Conservation (phyloP, 2,113 vertebrate genomes). For the Pteropus alecto region DNA sequence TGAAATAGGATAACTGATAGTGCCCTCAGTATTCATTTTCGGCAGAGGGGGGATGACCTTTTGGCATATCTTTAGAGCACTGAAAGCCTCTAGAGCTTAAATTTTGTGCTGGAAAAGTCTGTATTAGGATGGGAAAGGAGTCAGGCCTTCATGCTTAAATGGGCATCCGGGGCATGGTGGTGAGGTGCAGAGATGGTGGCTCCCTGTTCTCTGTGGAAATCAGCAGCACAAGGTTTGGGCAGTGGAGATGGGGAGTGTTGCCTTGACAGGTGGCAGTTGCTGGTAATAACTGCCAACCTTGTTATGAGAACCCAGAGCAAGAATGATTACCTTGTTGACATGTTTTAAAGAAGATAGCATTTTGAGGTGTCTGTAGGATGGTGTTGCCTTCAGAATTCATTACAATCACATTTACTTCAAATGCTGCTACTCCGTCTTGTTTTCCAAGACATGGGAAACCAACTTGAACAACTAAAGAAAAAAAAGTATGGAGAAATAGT, state of each 20-base stretch:
- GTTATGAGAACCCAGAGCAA: not conserved
- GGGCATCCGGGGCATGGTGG: not conserved
- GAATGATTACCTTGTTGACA: slow-evolving; percentile 90
- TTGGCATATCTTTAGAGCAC: not conserved
- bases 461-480: slow-evolving; percentile 88
- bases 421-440: slow-evolving; percentile 92
- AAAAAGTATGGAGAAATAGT: not conserved
- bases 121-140: not conserved
- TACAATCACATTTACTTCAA: slow-evolving; percentile 90
- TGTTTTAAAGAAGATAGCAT: slow-evolving; percentile 95
- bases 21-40: not conserved
- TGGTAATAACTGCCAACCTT: not conserved
- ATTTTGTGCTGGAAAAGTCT: not conserved
- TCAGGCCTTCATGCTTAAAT: not conserved
- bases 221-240: not conserved
- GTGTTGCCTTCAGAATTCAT: slow-evolving; percentile 92
- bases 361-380: slow-evolving; percentile 91
- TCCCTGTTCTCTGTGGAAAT: not conserved
- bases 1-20: not conserved
- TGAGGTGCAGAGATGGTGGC: not conserved
- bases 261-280: not conserved
- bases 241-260: not conserved
- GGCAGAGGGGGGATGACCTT: not conserved
- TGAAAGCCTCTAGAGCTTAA: not conserved
- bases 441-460: slow-evolving; percentile 93